phyloP scores from a whole-genome alignment of 2,113 vertebrate genomes.

The Ia io region DNA sequence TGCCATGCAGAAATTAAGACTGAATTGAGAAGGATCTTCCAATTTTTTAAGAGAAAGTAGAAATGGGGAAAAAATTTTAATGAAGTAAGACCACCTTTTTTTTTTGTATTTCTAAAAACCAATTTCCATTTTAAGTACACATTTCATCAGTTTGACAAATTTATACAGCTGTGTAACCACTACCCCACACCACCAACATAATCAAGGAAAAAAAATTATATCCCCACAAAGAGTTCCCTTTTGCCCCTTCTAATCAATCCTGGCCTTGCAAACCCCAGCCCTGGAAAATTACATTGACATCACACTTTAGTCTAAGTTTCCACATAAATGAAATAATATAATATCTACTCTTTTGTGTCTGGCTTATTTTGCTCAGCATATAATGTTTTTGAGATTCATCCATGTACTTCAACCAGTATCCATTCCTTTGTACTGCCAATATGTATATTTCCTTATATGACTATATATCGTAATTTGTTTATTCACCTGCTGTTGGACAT shows the following conservation, averaged over 20 bases:
- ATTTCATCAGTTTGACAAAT: neutral
- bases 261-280: neutral
- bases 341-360: neutral
- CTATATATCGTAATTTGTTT: neutral
- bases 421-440: neutral
- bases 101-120: neutral
- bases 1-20: neutral
- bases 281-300: neutral
- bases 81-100: neutral
- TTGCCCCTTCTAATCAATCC: neutral
- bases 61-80: neutral
- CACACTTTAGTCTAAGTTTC: neutral
- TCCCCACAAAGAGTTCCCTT: neutral
- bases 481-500: neutral
- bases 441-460: neutral
- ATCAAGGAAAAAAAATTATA: neutral
- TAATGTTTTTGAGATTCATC: neutral
- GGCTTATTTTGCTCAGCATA: neutral
- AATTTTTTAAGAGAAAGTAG: neutral
- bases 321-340: neutral
- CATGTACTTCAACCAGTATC: neutral
- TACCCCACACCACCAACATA: neutral
- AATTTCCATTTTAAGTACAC: neutral
- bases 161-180: neutral
- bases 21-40: neutral